Evolutionary conservation across 1,140 invertebrate species (phyloP), one percentile per base, ranked within the genome.

Genomic region (Nylanderia fulva): DNA sequence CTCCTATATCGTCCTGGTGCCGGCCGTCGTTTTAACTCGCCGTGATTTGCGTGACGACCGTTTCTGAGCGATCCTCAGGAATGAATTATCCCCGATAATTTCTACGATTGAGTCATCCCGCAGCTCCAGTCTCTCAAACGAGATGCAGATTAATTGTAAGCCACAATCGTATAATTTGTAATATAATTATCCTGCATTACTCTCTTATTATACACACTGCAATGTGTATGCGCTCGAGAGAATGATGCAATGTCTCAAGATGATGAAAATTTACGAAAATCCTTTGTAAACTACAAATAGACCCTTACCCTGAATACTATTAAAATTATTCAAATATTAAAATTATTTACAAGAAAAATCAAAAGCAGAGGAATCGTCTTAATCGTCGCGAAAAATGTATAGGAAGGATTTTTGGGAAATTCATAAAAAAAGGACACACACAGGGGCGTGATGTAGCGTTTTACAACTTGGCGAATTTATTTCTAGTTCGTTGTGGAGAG

Each of bases 391-490:
- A 60, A 36, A 13, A 1, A 29, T 36, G 11, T 11, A 18, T 33
- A 4, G 33, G 15, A 39, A 54, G 18, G 18, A 60, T 15, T 52
- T 29, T 7, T 60, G 29, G 21, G 13, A 18, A 1, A 56, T 60
- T 11, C 27, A 61, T 13, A 27, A 9, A 42, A 42, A 21, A 79
- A 39, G 76, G 13, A 60, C 13, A 48, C 56, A n/a, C n/a, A n/a
- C n/a, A n/a, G n/a, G 36, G 82, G 39, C 68, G 48, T 68, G 54
- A 52, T 48, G 45, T 82, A 82, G 83, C 85, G 84, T 86, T 92
- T 91, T 91, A 92, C 89, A 90, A 92, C 88, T 93, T 92, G 91
- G 90, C 89, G 86, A 92, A 93, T 91, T 93, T 93, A 92, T 93
- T 93, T 88, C 89, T 92, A 88, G 89, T 90, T 89, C 86, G 91